Base-by-base conservation (phyloP, 2,113 vertebrate genomes). In the Myotis davidii region DNA sequence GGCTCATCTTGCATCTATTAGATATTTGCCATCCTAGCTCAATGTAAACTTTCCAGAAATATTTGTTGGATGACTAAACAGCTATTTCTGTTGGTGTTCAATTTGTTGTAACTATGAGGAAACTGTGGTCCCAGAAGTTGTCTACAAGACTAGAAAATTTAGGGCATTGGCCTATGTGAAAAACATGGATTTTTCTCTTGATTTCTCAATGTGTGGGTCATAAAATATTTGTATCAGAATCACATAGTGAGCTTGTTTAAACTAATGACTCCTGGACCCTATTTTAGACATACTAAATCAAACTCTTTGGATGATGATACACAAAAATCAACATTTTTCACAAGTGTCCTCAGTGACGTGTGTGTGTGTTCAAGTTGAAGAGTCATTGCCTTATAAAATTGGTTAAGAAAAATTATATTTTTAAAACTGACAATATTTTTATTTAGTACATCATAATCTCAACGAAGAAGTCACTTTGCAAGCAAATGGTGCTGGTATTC, bases 381-480 rank as follows among this genome's bases (percentile, higher is more conserved):
- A 85, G 69, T 59, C 25, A 88, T 34, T 90, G 34, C 37, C 69
- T 94, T 65, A 13, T 81, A 56, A 88, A 23, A 77, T 23, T 76
- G 34, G 34, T 1, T 88, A 39, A 89, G 76, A 90, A 92, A 93
- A 77, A 45, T 27, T 52, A 5, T 21, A n/a, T 72, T 73, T 92
- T 94, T 87, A 13, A 69, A 94, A 59, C 76, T 91, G 69, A 18
- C 10, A n/a, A 11, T 76, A 13, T 79, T 89, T 96, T 90, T 73
- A 76, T 90, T 81, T 64, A 76, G 2, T 9, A 45, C 45, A 39
- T 29, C 54, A 59, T 42, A 56, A 11, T 84, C 59, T 89, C 56
- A 87, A 48, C 74, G 42, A 56, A 93, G 32, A 88, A 56, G 37
- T 18, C 64, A 87, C 37, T 92, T 86, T 86, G 29, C 9, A 91